These are phyloP conservation scores for Salvator merianae DNA, from an alignment of 2,113 vertebrate genomes.

Conservation along the genomic window DNA sequence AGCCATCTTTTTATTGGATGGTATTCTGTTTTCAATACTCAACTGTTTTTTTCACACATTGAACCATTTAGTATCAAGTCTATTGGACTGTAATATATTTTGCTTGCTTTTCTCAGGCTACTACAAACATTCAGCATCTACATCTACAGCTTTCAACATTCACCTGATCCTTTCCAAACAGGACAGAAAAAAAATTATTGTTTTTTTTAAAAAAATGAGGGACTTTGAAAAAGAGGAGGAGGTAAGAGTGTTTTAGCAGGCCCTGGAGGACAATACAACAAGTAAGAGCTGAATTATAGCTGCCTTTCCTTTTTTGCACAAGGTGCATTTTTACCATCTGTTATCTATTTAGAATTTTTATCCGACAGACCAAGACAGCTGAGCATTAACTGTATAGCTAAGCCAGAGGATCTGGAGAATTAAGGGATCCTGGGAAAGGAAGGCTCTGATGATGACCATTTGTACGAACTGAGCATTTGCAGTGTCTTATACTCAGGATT, in stretches of 20 bases:
- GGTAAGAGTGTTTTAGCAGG: neutral
- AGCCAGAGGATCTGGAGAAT: conserved; percentile 8
- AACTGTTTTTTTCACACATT: too few species aligned
- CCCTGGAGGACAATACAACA: conserved; percentile 37
- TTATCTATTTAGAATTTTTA: conserved; percentile 49
- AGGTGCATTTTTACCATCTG: conserved; percentile 53
- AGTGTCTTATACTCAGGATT: neutral
- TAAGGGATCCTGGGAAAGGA: conserved; percentile 26
- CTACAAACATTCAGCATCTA: neutral
- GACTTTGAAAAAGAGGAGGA: neutral
- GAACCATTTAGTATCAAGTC: too few species aligned
- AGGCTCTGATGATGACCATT: neutral
- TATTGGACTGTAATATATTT: too few species aligned
- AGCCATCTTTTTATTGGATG: too few species aligned
- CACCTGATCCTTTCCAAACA: neutral
- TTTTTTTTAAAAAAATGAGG: neutral
- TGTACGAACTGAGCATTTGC: neutral
- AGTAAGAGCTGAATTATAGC: conserved; percentile 58
- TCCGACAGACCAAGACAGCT: conserved; percentile 48
- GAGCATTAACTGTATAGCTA: conserved; percentile 18
- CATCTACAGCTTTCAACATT: too few species aligned
- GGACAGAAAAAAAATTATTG: neutral
- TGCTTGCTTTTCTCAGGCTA: neutral
- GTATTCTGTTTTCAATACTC: too few species aligned
- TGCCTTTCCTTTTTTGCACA: conserved; percentile 54